Base-by-base conservation (phyloP, 64 coral and sea anemone species). In the Pocillopora damicornis region DNA sequence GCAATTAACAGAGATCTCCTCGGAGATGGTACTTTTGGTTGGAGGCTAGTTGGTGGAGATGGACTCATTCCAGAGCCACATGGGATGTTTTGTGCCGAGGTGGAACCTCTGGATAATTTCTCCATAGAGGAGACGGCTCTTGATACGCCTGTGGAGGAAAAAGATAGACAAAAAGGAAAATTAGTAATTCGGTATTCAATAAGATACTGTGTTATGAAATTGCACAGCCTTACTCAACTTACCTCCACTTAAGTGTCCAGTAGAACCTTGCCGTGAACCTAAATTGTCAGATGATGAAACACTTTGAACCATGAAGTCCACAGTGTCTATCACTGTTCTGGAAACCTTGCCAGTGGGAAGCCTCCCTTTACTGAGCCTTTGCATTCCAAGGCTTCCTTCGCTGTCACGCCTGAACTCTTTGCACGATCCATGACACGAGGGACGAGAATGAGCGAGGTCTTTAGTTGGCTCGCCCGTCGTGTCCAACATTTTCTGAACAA, bases 1-100 rank as follows among this genome's bases (percentile, higher is more conserved):
- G 83, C 42, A 13, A 60, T 63, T 18, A 71, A 62, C 35, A 79
- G 79, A 11, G 91, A 93, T 34, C 60, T 25, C n/a, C 82, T 64
- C 22, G 79, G 79, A 59, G 91, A 86, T 13, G 91, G 58, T 11
- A 75, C 37, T 20, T 88, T 81, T 11, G 89, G 79, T 37, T 75
- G 81, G 5, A 79, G 79, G 23, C 34, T 59, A 56, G 58, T 63
- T 6, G 91, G 87, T 25, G 91, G 87, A 13, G 86, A 89, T 45
- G 91, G 91, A 35, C 42, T 89, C 25, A 85, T 72, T 35, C 45
- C 20, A 20, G 15, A 36, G 58, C 13, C 91, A 60, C 59, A 36
- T 5, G 18, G 35, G 30, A 78, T 79, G 15, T 14, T 61, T 64
- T 68, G 61, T 17, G 61, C 65, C 4, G 37, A 30, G 12, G 79